These are phyloP conservation scores for Poeciliopsis turneri DNA, from an alignment of 2,797 vertebrate genomes.

Conservation along the genomic window DNA sequence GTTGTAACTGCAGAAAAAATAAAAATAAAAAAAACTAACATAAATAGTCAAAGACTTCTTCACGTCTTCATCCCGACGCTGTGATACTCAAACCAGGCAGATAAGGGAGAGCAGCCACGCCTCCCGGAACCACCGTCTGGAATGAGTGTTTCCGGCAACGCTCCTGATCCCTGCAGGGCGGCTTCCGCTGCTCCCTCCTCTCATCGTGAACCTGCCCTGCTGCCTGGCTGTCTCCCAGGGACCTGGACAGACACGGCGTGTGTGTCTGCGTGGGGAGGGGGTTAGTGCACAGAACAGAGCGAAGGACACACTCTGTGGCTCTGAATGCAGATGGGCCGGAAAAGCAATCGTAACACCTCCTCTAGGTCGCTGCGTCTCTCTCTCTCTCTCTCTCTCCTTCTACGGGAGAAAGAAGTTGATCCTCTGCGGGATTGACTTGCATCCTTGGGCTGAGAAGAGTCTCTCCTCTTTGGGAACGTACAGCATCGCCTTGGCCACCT, in stretches of 20 bases:
- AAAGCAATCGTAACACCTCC: conserved; percentile 41
- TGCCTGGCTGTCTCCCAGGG: conserved; percentile 37
- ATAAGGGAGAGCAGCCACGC: conserved; percentile 29
- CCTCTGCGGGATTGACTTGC: conserved; percentile 94
- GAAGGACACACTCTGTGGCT: conserved; percentile 42
- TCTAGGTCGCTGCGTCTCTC: conserved; percentile 35
- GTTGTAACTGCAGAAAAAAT: conserved; percentile 1
- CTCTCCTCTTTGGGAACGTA: conserved; percentile 92
- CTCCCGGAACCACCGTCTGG: conserved; percentile 23
- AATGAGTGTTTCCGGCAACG: conserved; percentile 9
- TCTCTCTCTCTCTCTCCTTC: conserved; percentile 13
- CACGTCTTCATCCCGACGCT: conserved; percentile 19
- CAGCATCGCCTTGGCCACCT: conserved; percentile 89
- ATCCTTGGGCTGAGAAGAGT: conserved; percentile 95
- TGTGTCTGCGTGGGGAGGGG: conserved; percentile 37
- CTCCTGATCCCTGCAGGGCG: conserved; percentile 26
- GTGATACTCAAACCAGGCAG: conserved; percentile 40
- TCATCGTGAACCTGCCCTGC: conserved; percentile 35
- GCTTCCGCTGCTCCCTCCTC: conserved; percentile 24
- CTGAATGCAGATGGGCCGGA: conserved; percentile 52
- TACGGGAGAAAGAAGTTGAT: conserved; percentile 93
- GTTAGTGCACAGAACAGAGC: conserved; percentile 26
- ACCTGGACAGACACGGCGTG: conserved; percentile 52
- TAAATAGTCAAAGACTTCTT: conserved; percentile 23
- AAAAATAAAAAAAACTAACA: conserved; percentile 5